These are phyloP conservation scores for Bubalus kerabau DNA, from an alignment of 2,113 vertebrate species.

Conservation along the genomic window DNA sequence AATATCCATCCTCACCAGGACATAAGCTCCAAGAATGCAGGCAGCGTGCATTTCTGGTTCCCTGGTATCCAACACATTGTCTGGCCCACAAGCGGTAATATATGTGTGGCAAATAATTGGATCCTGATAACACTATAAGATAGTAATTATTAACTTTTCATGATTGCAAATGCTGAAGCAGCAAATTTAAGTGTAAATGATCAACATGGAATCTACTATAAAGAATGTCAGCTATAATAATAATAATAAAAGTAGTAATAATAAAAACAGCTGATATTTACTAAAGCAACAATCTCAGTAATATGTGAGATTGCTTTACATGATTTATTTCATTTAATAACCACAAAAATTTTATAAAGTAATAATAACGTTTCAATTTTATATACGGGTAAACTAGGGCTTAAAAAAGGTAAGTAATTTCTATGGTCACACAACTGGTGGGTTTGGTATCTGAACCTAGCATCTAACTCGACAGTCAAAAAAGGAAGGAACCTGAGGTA, in stretches of 20 bases:
- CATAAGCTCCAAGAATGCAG: background rate
- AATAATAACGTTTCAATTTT: background rate
- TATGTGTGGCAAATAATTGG: background rate
- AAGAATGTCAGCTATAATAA: background rate
- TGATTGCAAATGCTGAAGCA: background rate
- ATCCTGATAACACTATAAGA: background rate
- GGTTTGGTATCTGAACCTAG: background rate
- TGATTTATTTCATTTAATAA: background rate
- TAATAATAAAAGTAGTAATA: background rate
- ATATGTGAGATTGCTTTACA: background rate
- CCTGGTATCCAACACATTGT: background rate
- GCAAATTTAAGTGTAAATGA: background rate
- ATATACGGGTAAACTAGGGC: background rate
- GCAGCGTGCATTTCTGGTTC: background rate
- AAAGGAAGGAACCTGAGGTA: background rate
- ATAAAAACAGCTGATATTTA: background rate
- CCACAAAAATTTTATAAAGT: background rate
- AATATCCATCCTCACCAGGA: background rate
- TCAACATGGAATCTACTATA: background rate
- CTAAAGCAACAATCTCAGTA: background rate
- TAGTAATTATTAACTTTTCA: background rate
- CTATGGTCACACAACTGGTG: background rate
- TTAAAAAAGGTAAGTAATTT: background rate
- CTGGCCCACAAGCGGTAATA: background rate
- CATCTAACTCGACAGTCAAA: background rate